phyloP scores from a whole-genome alignment of 2,113 vertebrate species.

The Epinephelus cyanopodus region DNA sequence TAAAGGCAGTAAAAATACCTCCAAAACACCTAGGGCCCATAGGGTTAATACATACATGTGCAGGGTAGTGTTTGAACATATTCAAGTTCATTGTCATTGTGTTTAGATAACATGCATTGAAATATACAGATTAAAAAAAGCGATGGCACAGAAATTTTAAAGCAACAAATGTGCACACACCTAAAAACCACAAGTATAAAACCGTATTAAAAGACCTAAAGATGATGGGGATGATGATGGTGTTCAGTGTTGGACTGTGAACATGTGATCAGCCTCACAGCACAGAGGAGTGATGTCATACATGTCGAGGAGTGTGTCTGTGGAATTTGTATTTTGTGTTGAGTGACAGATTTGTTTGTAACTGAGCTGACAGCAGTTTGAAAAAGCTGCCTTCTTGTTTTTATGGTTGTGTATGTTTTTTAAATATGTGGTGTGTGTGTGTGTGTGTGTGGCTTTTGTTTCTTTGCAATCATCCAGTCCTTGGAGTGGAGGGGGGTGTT shows the following conservation, averaged over 20 bases:
- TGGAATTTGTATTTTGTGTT: constrained; percentile 14
- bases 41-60: no score
- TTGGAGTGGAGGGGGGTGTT: neutral
- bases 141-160: no score
- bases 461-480: constrained; percentile 31
- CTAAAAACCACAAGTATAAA: no score
- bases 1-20: no score
- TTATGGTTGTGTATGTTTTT: constrained; percentile 7
- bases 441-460: constrained; percentile 40
- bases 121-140: no score
- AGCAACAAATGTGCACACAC: no score
- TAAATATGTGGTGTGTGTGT: constrained; percentile 17
- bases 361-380: constrained; percentile 3
- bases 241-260: neutral
- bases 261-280: neutral
- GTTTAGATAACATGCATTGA: no score
- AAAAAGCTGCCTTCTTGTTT: constrained; percentile 11
- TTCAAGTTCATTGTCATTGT: no score
- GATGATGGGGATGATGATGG: neutral
- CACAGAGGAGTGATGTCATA: neutral
- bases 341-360: constrained; percentile 6
- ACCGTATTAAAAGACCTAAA: neutral
- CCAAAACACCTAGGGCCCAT: no score
- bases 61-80: no score
- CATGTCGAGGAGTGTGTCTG: neutral